These are phyloP conservation scores for Dolichopus griseipennis DNA, from an alignment of 2,888 invertebrate genomes.

Conservation along the genomic window DNA sequence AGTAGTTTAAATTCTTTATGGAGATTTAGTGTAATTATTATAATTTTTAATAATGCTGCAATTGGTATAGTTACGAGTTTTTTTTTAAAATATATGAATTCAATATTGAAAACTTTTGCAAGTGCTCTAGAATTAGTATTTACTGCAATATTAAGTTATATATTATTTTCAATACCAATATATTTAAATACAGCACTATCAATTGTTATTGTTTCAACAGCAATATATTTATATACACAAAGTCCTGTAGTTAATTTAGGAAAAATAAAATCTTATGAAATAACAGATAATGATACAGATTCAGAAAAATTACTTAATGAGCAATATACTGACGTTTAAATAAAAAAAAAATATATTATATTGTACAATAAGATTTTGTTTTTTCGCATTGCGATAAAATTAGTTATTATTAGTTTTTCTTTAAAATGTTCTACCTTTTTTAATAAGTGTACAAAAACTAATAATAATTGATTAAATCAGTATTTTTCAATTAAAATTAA, in stretches of 20 bases:
- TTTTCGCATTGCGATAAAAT: too few species aligned
- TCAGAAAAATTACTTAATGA: not conserved
- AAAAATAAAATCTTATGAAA: constrained; percentile 26
- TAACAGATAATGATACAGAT: not conserved
- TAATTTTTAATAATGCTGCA: constrained; percentile 80
- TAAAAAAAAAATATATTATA: too few species aligned
- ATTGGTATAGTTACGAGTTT: constrained; percentile 91
- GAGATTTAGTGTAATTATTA: constrained; percentile 63
- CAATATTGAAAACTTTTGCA: constrained; percentile 91
- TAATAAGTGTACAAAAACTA: too few species aligned
- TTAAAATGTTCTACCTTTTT: too few species aligned
- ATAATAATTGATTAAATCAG: too few species aligned
- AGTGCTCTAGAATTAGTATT: constrained; percentile 86
- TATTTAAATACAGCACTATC: constrained; percentile 71
- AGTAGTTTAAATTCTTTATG: constrained; percentile 50
- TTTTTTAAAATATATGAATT: constrained; percentile 85
- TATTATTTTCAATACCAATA: constrained; percentile 77
- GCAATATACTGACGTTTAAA: not conserved
- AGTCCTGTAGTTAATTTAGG: constrained; percentile 68
- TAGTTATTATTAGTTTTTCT: too few species aligned
- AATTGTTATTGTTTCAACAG: constrained; percentile 71
- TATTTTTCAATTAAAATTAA: too few species aligned
- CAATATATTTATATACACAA: constrained; percentile 79
- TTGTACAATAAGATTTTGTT: too few species aligned
- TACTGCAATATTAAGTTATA: constrained; percentile 79